These are phyloP conservation scores for Caenorhabditis inopinata DNA, from an alignment of 1,140 invertebrate genomes.

Conservation along the genomic window DNA sequence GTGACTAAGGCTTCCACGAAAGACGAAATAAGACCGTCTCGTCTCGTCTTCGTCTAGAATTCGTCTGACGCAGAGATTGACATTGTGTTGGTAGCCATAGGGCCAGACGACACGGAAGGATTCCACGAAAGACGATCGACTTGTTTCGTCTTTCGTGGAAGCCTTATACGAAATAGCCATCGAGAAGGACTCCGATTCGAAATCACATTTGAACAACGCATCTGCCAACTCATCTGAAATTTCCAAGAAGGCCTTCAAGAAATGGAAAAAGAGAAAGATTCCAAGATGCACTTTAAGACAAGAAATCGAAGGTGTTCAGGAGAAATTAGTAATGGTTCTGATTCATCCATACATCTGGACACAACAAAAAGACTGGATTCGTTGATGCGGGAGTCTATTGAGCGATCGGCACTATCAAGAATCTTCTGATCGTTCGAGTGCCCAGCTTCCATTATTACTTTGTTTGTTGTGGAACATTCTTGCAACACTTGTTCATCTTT, in stretches of 20 bases:
- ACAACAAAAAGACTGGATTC: no score
- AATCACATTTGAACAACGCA: constrained; percentile 38
- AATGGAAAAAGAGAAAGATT: constrained; percentile 26
- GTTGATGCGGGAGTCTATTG: no score
- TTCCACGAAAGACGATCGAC: no score
- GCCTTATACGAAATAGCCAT: constrained; percentile 46
- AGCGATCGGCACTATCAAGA: no score
- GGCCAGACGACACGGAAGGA: no score
- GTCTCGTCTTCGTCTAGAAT: constrained; percentile 44
- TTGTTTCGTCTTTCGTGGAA: constrained; percentile 33
- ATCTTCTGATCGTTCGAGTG: no score
- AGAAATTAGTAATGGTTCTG: constrained; percentile 19
- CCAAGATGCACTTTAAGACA: constrained; percentile 40
- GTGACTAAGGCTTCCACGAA: constrained; percentile 54
- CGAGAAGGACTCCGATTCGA: constrained; percentile 33
- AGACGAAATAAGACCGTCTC: constrained; percentile 47
- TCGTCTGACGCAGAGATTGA: background rate
- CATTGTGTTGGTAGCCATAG: no score
- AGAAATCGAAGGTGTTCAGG: constrained; percentile 46
- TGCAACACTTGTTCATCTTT: no score
- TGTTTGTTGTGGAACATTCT: no score
- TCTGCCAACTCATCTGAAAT: background rate
- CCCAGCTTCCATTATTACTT: no score
- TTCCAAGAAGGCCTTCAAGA: constrained; percentile 17
- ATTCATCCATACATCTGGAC: background rate